Evolutionary conservation across 2,888 invertebrate genomes (phyloP).

Genomic region (Zhuqinia jingwanae): DNA sequence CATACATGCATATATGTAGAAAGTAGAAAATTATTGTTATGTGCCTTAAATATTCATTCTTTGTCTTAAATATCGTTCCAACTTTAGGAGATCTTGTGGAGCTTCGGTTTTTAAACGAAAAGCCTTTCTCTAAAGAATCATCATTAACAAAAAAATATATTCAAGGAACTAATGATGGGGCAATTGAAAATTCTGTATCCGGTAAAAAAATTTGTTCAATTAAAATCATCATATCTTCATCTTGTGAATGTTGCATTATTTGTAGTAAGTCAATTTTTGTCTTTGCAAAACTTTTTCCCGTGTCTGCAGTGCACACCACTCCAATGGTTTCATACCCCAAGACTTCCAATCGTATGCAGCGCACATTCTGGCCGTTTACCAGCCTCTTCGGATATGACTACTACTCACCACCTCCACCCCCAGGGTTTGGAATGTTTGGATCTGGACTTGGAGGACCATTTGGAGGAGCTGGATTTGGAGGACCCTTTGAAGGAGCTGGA

Average conservation of each 20-base stretch:
- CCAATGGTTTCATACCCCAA: no score
- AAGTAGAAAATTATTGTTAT: neutral
- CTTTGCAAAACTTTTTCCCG: no score
- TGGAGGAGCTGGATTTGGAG: no score
- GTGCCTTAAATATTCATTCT: neutral
- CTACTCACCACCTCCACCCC: constrained; percentile 21
- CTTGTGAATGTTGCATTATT: no score
- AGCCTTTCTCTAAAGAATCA: neutral
- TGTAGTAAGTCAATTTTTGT: no score
- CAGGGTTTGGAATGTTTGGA: neutral
- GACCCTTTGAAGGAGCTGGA: constrained; percentile 13
- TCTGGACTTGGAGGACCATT: neutral
- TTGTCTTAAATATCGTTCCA: neutral
- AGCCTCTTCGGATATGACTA: constrained; percentile 50
- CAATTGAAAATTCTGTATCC: neutral
- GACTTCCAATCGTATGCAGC: constrained; percentile 6
- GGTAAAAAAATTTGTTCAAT: no score
- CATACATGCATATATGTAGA: no score
- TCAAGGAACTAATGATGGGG: neutral
- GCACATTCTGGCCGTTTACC: constrained; percentile 56
- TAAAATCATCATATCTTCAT: no score
- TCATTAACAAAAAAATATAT: neutral
- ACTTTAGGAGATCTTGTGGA: constrained; percentile 25
- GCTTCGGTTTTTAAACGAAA: neutral
- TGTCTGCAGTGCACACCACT: no score